A percentile compares a stretch with the other conserved stretches of the same genome.
Conservation (phyloP, 2,113 vertebrate genomes). For the Laterallus jamaicensis region DNA sequence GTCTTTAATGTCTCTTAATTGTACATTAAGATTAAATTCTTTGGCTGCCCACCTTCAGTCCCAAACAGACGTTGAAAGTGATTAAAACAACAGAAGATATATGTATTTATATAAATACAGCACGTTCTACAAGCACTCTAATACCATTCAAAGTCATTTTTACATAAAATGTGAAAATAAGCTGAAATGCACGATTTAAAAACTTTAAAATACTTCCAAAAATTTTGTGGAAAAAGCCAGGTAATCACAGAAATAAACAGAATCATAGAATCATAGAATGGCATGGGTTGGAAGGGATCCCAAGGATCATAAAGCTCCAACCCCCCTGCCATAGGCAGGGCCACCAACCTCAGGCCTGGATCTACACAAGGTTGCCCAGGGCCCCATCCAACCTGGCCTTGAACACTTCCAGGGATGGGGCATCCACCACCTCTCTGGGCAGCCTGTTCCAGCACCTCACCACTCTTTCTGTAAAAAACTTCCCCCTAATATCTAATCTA, state of each 20-base stretch:
- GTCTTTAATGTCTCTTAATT: neutral
- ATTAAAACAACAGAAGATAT: constrained; percentile 8
- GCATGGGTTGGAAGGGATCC: too few species aligned
- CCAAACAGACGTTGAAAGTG: neutral
- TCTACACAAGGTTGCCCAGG: too few species aligned
- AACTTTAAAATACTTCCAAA: neutral
- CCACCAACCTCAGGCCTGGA: too few species aligned
- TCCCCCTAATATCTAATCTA: too few species aligned
- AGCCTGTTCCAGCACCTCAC: too few species aligned
- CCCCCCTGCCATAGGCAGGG: too few species aligned
- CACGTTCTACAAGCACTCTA: neutral
- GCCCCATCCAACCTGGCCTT: too few species aligned
- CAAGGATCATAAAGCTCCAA: too few species aligned
- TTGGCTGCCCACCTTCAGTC: neutral
- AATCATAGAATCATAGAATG: too few species aligned
- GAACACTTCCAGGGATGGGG: too few species aligned
- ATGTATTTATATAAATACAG: constrained; percentile 8
- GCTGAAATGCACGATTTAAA: neutral
- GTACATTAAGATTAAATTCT: neutral
- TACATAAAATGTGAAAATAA: constrained; percentile 10
- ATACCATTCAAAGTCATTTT: constrained; percentile 11
- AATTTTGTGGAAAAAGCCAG: neutral
- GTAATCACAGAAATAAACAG: neutral
- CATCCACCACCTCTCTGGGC: too few species aligned
- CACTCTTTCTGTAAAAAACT: too few species aligned